phyloP scores from a whole-genome alignment of 1,140 invertebrate species.

The Pogonomyrmex barbatus region DNA sequence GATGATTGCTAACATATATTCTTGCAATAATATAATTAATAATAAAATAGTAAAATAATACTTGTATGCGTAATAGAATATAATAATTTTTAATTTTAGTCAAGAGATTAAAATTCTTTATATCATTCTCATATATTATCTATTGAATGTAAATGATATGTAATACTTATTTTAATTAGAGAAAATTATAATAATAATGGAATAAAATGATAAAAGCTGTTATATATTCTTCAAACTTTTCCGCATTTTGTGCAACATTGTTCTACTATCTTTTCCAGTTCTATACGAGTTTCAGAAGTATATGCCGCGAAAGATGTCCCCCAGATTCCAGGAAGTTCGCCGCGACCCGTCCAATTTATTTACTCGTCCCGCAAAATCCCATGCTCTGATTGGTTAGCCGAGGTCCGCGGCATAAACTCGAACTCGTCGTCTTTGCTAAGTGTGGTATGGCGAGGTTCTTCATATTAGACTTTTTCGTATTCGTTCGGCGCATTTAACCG shows the following conservation, averaged over 20 bases:
- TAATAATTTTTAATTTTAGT: not conserved
- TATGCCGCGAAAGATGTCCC: slow-evolving; percentile 48
- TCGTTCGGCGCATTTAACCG: slow-evolving; percentile 75
- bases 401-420: slow-evolving; percentile 70
- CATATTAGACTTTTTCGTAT: slow-evolving; percentile 76
- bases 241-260: slow-evolving; percentile 31
- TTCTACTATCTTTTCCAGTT: not conserved
- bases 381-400: slow-evolving; percentile 69
- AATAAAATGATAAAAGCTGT: not conserved
- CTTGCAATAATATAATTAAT: too few species aligned
- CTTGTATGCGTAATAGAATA: too few species aligned
- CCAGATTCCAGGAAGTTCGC: slow-evolving; percentile 71
- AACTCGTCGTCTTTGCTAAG: slow-evolving; percentile 59
- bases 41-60: too few species aligned
- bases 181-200: not conserved
- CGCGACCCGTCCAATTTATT: slow-evolving; percentile 75
- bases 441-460: slow-evolving; percentile 55
- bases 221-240: not conserved
- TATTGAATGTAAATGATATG: not conserved
- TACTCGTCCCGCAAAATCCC: slow-evolving; percentile 68
- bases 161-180: slow-evolving; percentile 1
- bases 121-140: not conserved
- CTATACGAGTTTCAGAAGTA: not conserved
- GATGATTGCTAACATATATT: too few species aligned
- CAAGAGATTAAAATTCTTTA: not conserved